phyloP scores from a whole-genome alignment of 37 sponge, comb jelly and placozoan species.

The Aplysina aerophoba region DNA sequence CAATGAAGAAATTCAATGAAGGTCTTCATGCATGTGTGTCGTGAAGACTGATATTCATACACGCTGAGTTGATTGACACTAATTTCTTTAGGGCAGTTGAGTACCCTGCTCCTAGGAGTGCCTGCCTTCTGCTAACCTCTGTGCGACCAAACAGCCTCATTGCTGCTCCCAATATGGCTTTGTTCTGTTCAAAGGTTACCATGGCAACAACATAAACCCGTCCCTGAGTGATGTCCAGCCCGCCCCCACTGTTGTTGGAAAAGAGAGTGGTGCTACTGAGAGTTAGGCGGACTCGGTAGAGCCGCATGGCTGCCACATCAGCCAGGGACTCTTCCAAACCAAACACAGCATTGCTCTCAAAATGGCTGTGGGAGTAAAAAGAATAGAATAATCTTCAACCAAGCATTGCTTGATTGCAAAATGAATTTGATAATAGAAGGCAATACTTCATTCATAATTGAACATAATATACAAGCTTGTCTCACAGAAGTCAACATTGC shows the following conservation, averaged over 20 bases:
- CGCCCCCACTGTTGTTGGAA: constrained; percentile 8
- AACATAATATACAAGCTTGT: too few species aligned
- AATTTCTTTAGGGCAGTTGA: too few species aligned
- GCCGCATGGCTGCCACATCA: not conserved
- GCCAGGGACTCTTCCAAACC: not conserved
- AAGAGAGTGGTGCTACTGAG: not conserved
- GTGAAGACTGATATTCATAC: too few species aligned
- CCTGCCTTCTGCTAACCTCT: not conserved
- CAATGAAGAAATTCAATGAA: too few species aligned
- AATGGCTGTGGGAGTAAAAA: not conserved
- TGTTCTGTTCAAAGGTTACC: not conserved
- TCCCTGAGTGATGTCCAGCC: constrained; percentile 10
- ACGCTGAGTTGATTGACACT: too few species aligned
- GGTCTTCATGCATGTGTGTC: too few species aligned
- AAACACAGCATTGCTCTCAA: not conserved
- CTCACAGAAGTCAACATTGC: too few species aligned
- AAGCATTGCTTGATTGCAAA: not conserved
- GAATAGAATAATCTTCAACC: not conserved
- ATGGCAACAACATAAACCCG: not conserved
- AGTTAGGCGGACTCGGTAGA: not conserved
- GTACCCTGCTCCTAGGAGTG: too few species aligned
- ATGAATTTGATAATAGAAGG: not conserved
- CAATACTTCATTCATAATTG: too few species aligned
- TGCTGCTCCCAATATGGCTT: constrained; percentile 1
- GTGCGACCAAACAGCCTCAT: not conserved